phyloP scores from a whole-genome alignment of 2,797 vertebrate genomes.

The Onychomys torridus region DNA sequence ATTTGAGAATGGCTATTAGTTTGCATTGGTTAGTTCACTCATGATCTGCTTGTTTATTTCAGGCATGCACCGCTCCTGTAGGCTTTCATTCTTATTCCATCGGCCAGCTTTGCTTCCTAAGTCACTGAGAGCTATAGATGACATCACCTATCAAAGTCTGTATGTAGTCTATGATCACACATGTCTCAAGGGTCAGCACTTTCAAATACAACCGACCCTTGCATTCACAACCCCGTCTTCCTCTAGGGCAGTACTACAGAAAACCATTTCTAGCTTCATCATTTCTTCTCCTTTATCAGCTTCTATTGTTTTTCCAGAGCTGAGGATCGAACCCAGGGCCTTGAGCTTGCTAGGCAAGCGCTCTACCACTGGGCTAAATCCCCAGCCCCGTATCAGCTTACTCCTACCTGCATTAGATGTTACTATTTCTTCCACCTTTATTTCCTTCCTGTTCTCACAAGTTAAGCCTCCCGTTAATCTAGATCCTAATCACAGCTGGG shows the following conservation, averaged over 20 bases:
- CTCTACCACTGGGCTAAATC: too few species aligned
- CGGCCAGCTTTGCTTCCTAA: conserved; percentile 3
- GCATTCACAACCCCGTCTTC: neutral
- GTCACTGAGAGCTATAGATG: neutral
- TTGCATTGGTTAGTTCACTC: neutral
- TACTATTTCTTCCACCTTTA: neutral
- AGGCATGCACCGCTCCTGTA: too few species aligned
- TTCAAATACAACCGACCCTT: neutral
- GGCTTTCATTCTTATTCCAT: neutral
- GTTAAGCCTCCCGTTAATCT: neutral
- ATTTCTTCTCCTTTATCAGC: neutral
- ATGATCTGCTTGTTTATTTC: neutral
- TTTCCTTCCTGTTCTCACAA: neutral
- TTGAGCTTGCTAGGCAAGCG: too few species aligned
- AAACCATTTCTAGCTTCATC: neutral
- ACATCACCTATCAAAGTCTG: neutral
- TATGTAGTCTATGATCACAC: neutral
- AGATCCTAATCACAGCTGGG: neutral
- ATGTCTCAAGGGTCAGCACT: neutral
- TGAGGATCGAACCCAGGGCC: too few species aligned
- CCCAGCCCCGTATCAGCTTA: too few species aligned
- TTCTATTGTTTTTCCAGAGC: too few species aligned
- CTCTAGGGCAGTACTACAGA: neutral
- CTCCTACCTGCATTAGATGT: neutral
- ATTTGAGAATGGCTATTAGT: neutral